Percentiles rank a stretch among this genome's conserved stretches.
Evolutionary conservation across 2,888 invertebrate species (phyloP).

Genomic region (Fragum fragum): DNA sequence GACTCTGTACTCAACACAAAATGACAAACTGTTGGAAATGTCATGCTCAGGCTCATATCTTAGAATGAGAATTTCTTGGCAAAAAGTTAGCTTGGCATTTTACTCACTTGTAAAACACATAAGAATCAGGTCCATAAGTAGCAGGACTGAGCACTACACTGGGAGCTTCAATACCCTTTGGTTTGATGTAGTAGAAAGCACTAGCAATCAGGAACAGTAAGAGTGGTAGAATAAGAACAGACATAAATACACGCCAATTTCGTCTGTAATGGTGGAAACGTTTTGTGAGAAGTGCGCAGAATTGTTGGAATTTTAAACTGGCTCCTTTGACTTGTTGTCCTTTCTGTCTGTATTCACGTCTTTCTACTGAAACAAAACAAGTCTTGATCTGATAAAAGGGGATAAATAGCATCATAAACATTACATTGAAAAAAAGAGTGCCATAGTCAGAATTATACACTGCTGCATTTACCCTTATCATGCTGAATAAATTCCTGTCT

Average conservation of each 20-base stretch:
- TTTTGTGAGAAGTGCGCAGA: slow-evolving; percentile 84
- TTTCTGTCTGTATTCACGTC: slow-evolving; percentile 5
- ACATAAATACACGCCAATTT: slow-evolving; percentile 84
- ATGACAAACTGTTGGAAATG: too few relatives aligned
- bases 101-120: slow-evolving; percentile 82
- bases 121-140: slow-evolving; percentile 83
- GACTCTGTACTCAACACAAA: too few relatives aligned
- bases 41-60: too few relatives aligned
- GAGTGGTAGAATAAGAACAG: slow-evolving; percentile 85
- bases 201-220: slow-evolving; percentile 85
- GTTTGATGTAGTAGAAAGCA: slow-evolving; percentile 84
- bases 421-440: too few relatives aligned
- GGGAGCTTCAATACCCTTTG: slow-evolving; percentile 75
- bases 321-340: background rate
- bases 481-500: too few relatives aligned
- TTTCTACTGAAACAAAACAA: background rate
- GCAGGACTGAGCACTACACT: slow-evolving; percentile 83
- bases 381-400: too few relatives aligned
- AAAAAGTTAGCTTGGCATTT: background rate
- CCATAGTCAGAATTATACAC: too few relatives aligned
- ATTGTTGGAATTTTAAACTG: slow-evolving; percentile 60
- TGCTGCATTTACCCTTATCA: too few relatives aligned
- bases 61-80: too few relatives aligned
- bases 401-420: too few relatives aligned
- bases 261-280: slow-evolving; percentile 85